Evolutionary conservation across 2,113 vertebrate genomes (phyloP).

Genomic region (Pyrgilauda ruficollis): DNA sequence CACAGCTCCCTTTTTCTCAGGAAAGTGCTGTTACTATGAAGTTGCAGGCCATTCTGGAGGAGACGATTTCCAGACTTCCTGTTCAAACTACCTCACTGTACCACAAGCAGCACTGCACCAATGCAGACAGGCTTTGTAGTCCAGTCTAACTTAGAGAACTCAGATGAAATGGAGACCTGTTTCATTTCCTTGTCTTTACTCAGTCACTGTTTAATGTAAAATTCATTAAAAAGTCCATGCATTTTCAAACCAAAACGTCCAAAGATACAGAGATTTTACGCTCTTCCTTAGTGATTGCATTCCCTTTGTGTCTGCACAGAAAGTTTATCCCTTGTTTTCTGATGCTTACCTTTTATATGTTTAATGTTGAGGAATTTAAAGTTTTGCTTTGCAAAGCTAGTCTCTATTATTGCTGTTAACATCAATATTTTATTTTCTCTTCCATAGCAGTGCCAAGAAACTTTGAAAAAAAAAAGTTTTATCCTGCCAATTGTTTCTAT

Average conservation of each 20-base stretch:
- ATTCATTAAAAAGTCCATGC: conserved; percentile 3
- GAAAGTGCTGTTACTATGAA: background rate
- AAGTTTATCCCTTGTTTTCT: background rate
- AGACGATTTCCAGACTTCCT: conserved; percentile 63
- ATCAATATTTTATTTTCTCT: background rate
- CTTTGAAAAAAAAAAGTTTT: background rate
- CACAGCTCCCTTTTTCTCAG: background rate
- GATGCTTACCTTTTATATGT: background rate
- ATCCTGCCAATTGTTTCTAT: background rate
- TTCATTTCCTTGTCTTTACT: conserved; percentile 54
- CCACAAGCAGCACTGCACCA: background rate
- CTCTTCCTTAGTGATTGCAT: background rate
- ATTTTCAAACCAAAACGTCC: background rate
- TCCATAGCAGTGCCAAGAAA: background rate
- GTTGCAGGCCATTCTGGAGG: conserved; percentile 19
- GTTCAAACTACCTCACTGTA: conserved; percentile 40
- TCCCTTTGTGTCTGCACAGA: background rate
- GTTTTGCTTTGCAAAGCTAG: background rate
- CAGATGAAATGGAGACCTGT: conserved; percentile 44
- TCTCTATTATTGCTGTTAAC: background rate
- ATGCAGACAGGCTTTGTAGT: conserved; percentile 49
- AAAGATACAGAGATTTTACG: background rate
- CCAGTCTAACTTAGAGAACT: background rate
- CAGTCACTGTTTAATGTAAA: conserved; percentile 56
- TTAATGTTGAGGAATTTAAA: background rate